Conservation (phyloP, 2,113 vertebrate species). For the Coptodon bakossiorum region DNA sequence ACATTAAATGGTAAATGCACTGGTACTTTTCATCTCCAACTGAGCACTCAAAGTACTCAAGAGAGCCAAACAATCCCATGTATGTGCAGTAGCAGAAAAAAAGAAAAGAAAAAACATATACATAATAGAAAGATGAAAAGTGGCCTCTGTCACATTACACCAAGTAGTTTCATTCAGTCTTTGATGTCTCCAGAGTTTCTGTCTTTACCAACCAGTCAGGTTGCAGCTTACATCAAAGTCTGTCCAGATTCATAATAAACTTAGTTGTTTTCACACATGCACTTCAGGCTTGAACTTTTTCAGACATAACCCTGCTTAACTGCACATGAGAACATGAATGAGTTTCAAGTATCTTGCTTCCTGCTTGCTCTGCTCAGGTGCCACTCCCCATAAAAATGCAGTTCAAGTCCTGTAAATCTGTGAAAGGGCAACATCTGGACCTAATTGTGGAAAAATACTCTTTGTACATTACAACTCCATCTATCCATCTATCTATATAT, state of each 20-base stretch:
- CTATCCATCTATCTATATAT: too few species aligned
- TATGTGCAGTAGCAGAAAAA: not conserved
- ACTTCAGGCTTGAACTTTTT: not conserved
- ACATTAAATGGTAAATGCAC: not conserved
- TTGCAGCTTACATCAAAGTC: not conserved
- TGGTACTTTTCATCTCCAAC: not conserved
- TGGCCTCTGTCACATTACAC: not conserved
- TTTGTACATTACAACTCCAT: not conserved
- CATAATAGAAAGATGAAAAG: fast-evolving
- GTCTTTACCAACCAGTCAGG: not conserved
- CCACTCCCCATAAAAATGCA: not conserved
- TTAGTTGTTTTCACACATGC: not conserved
- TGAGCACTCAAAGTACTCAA: not conserved
- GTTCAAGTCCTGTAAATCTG: not conserved
- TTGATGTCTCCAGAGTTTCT: not conserved
- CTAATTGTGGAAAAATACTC: not conserved
- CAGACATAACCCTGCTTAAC: not conserved
- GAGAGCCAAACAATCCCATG: not conserved
- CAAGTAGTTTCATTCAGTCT: not conserved
- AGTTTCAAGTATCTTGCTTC: not conserved
- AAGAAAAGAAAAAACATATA: not conserved
- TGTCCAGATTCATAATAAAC: not conserved
- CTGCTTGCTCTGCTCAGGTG: not conserved
- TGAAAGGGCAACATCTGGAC: not conserved
- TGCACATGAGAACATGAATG: not conserved